Base-by-base conservation (phyloP, 2,113 vertebrate genomes). In the Pseudorectes ferrugineus region DNA sequence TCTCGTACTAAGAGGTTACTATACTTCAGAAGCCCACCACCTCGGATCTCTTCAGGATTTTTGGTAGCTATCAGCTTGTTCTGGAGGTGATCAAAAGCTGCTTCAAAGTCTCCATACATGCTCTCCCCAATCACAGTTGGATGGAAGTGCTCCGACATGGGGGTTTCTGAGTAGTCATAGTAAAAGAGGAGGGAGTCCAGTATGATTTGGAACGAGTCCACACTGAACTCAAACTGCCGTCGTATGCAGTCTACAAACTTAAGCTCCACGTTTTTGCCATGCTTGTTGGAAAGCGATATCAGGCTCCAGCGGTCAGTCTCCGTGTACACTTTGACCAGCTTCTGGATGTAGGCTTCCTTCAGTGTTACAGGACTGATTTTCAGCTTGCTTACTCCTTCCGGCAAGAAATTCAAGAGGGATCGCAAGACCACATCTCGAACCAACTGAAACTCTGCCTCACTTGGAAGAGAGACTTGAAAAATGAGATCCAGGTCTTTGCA, bases 131-230 rank as follows among this genome's bases (percentile, higher is more conserved):
- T 97, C 93, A 99, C 99, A 0, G 97, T 98, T 12, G 99, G 99
- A 92, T 99, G 98, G 91, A 98, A 98, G 49, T 98, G 97, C 94
- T 98, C 96, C 0, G 98, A 99, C 98, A 99, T 98, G n/a, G 98
- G 98, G 18, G 97, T 95, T 80, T 98, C 92, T 0, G 98, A 97
- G 87, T 98, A 97, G 81, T 98, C 98, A 5, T 99, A 99, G 96
- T 98, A 99, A 20, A 98, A 94, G 6, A 99, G 98, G 97, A 99
- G 79, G 1, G 99, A 98, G 82, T 99, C 99, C 96, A 99, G 97
- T 71, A 99, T 98, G n/a, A 99, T 99, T 97, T 99, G 99, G 96
- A 99, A 99, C 2, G 99, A 99, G 96, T 99, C 99, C 93, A 99
- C 99, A 0, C 99, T 99, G 93, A 99, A 99, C 97, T 99, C 99